Evolutionary conservation across 2,888 invertebrate species (phyloP).

Genomic region (Choristoneura rosaceana): DNA sequence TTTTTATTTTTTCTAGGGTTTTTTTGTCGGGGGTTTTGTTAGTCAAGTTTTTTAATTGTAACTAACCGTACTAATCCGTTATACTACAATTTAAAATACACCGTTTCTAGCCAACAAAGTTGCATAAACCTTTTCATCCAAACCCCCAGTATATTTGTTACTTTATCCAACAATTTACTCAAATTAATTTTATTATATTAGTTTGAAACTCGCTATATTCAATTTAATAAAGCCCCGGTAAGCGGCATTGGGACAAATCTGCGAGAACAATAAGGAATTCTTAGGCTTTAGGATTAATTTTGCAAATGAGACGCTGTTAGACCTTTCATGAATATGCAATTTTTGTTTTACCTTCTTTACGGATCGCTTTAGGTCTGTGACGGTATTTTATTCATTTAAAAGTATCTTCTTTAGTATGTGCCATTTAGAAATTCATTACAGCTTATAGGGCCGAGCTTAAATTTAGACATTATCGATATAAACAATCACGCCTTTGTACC

Average conservation of each 20-base stretch:
- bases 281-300: constrained; percentile 60
- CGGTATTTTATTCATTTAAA: constrained; percentile 31
- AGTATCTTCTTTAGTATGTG: background rate
- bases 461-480: no score
- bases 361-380: constrained; percentile 22
- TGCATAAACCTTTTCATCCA: background rate
- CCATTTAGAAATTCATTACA: background rate
- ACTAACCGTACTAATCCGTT: no score
- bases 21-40: no score
- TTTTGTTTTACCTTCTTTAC: constrained; percentile 49
- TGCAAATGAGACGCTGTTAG: constrained; percentile 59
- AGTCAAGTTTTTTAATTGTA: no score
- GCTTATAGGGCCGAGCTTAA: no score
- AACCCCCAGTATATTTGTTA: constrained; percentile 22
- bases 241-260: constrained; percentile 44
- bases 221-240: constrained; percentile 44
- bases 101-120: background rate
- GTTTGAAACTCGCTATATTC: constrained; percentile 34
- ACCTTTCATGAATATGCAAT: constrained; percentile 63
- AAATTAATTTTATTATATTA: constrained; percentile 40
- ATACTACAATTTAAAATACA: no score
- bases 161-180: constrained; percentile 27
- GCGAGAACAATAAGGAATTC: constrained; percentile 50
- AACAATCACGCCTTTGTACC: no score
- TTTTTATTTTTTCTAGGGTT: no score